Conservation (phyloP, 2,888 invertebrate genomes). For the Ectemnius continuus region DNA sequence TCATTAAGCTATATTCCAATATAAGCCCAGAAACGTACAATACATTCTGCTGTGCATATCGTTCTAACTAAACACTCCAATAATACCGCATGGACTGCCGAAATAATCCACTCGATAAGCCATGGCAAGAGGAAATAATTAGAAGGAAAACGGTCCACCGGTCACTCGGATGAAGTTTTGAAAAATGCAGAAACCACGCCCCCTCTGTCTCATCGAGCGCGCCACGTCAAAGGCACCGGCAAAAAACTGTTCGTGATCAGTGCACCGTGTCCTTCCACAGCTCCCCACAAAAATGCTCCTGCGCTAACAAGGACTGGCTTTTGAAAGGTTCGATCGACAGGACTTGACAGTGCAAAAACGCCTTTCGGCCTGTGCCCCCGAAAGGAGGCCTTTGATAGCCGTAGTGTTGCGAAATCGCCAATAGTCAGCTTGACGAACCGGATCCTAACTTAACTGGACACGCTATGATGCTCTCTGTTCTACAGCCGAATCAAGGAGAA, state of each 20-base stretch:
- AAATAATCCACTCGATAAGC: background rate
- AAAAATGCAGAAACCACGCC: background rate
- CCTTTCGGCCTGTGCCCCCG: slow-evolving; percentile 11
- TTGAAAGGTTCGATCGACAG: slow-evolving; percentile 6
- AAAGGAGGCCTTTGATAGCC: slow-evolving; percentile 20
- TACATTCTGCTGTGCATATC: no score
- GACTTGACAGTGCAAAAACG: slow-evolving; percentile 17
- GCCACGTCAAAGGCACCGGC: slow-evolving; percentile 1
- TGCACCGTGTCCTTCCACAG: background rate
- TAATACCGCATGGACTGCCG: background rate
- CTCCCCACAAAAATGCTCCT: background rate
- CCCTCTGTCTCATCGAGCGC: background rate
- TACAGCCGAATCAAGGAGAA: no score
- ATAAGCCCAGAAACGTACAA: background rate
- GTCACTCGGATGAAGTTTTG: background rate
- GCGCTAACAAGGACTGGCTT: background rate
- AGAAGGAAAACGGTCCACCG: background rate
- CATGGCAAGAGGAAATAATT: background rate
- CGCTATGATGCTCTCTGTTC: slow-evolving; percentile 13
- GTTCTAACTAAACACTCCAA: no score
- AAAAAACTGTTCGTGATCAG: slow-evolving; percentile 18
- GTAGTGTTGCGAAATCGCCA: slow-evolving; percentile 10
- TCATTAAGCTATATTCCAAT: background rate
- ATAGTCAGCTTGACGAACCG: slow-evolving; percentile 35
- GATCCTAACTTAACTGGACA: slow-evolving; percentile 12